Evolutionary conservation across 2,888 invertebrate species (phyloP), one percentile per base, ranked within the genome.

Genomic region (Stenodema calcarata): DNA sequence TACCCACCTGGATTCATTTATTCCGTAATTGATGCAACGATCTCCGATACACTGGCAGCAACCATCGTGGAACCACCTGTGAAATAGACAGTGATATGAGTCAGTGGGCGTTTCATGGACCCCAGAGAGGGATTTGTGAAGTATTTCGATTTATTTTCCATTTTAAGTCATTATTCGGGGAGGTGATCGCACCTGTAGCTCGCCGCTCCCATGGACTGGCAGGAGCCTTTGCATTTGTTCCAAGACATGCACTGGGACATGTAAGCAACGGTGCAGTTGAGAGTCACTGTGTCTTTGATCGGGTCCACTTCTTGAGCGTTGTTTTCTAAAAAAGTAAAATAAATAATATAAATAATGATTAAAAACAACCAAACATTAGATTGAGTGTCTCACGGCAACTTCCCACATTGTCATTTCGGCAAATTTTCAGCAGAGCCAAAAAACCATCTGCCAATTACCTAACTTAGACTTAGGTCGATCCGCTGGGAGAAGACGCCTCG

Each of bases 11-110:
- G 96, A 96, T 90, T 97, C 96, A 90, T 96, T 96, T 88, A 97
- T 95, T 0, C 98, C 98, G 91, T 97, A 98, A 91, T 96, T 96
- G 88, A 97, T 93, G 91, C 98, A 98, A 76, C 95, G 95, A 88
- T 95, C 94, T 0, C 98, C 97, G 80, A 98, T 94, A 91, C 98
- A 98, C 91, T 98, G 96, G 91, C 98, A 98, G 91, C 98, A 98
- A 0, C 97, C 98, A 90, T 97, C 96, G 91, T 97, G 97, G 92
- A 98, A 98, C 97, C 98, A 98, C 90, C 98, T 84, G 84, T 9
- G 69, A 82, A 11, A 82, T 2, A 35, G 2, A 28, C 4, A 18
- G 12, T 73, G 4, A 7, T 35, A n/a, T n/a, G n/a, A n/a, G n/a
- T n/a, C n/a, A n/a, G n/a, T n/a, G n/a, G n/a, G n/a, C n/a, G n/a